A percentile compares a stretch with the other conserved stretches of the same genome.
Conservation (phyloP, 2,888 invertebrate species). For the Aleiodes leptofemur region DNA sequence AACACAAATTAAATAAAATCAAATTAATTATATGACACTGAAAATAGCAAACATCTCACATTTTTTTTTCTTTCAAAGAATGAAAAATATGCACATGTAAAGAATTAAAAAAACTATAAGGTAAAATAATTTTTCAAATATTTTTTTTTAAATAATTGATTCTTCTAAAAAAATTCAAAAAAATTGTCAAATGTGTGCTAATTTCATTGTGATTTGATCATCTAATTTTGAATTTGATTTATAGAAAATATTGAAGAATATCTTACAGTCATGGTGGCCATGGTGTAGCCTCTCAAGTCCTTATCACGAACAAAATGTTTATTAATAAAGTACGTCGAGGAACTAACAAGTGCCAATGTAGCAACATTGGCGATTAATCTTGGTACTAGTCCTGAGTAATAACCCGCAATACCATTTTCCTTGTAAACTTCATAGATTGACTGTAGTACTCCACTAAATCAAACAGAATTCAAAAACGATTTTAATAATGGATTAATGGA, state of each 20-base stretch:
- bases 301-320: slow-evolving; percentile 87
- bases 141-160: no score
- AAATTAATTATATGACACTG: slow-evolving; percentile 16
- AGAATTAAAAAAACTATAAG: no score
- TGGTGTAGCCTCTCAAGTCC: slow-evolving; percentile 78
- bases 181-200: no score
- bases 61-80: no score
- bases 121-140: no score
- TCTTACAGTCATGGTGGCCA: slow-evolving; percentile 79
- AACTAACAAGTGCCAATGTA: slow-evolving; percentile 86
- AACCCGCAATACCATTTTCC: slow-evolving; percentile 91
- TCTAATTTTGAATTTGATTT: not conserved
- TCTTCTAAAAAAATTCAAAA: no score
- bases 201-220: not conserved
- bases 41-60: no score
- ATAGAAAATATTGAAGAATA: not conserved
- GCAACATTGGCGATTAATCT: slow-evolving; percentile 90
- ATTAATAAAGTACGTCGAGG: slow-evolving; percentile 86
- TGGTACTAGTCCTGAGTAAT: slow-evolving; percentile 92
- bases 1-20: slow-evolving; percentile 50
- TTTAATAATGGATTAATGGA: not conserved
- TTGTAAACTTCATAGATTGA: slow-evolving; percentile 88
- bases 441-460: slow-evolving; percentile 82
- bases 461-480: not conserved
- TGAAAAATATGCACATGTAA: no score